A percentile compares a stretch with the other conserved stretches of the same genome.
These are phyloP conservation scores for Synergus itoensis DNA, from an alignment of 2,888 invertebrate genomes.

Conservation along the genomic window DNA sequence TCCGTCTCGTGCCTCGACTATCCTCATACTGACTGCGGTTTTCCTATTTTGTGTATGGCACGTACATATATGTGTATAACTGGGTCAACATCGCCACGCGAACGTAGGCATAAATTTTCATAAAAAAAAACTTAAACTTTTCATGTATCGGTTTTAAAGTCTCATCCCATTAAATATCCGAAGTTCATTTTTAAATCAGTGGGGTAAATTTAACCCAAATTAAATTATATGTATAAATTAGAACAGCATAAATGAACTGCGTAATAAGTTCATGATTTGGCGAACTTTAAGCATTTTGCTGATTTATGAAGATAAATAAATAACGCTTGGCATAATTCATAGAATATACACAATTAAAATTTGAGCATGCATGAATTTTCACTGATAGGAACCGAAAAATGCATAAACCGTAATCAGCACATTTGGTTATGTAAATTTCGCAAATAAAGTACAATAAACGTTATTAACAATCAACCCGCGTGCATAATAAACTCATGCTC, in stretches of 20 bases:
- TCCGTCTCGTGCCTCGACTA: slow-evolving; percentile 47
- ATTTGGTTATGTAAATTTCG: slow-evolving; percentile 17
- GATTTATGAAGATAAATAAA: background rate
- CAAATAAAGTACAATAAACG: slow-evolving; percentile 28
- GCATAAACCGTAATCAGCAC: slow-evolving; percentile 21
- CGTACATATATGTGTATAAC: slow-evolving; percentile 50
- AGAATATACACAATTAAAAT: background rate
- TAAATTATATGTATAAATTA: background rate
- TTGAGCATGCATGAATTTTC: background rate
- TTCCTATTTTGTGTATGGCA: slow-evolving; percentile 44
- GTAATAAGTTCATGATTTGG: too few species aligned
- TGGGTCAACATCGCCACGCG: slow-evolving; percentile 53
- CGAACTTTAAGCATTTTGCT: background rate
- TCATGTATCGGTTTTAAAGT: background rate
- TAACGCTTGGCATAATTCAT: background rate
- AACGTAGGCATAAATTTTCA: slow-evolving; percentile 50
- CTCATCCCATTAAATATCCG: background rate
- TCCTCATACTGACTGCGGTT: slow-evolving; percentile 48
- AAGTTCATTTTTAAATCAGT: background rate
- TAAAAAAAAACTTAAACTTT: slow-evolving; percentile 45
- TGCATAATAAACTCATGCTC: background rate
- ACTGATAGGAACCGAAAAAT: background rate
- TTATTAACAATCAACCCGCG: slow-evolving; percentile 28
- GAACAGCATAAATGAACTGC: too few species aligned
- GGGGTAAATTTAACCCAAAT: background rate